phyloP scores from a whole-genome alignment of 2,888 invertebrate species.

The Cerastis rubricosa region DNA sequence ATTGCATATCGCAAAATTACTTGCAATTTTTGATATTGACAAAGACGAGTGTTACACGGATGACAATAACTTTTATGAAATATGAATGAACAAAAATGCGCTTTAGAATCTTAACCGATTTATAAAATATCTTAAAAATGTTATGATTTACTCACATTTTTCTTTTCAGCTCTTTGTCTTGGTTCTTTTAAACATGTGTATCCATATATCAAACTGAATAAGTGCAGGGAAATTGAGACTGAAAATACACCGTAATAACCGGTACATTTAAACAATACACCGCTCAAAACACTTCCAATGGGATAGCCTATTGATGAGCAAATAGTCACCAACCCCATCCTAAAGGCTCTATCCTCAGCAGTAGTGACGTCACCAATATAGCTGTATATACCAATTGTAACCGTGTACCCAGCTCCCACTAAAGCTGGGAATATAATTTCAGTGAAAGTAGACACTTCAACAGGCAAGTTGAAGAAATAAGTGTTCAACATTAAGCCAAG shows the following conservation, averaged over 20 bases:
- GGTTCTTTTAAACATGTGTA: constrained; percentile 93
- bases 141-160: constrained; percentile 72
- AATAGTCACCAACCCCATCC: constrained; percentile 96
- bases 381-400: constrained; percentile 96
- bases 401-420: constrained; percentile 96
- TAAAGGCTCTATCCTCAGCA: constrained; percentile 94
- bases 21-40: neutral
- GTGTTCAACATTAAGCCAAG: constrained; percentile 94
- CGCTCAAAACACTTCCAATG: constrained; percentile 96
- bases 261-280: constrained; percentile 92
- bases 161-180: constrained; percentile 74
- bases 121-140: neutral
- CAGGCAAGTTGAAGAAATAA: constrained; percentile 94
- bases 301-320: constrained; percentile 97
- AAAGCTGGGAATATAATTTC: constrained; percentile 95
- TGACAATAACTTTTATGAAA: neutral
- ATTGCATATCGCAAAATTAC: neutral
- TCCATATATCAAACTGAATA: constrained; percentile 94
- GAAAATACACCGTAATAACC: constrained; percentile 96
- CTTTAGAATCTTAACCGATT: neutral
- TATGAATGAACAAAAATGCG: neutral
- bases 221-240: constrained; percentile 93
- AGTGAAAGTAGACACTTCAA: constrained; percentile 94
- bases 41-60: neutral
- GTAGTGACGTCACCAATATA: constrained; percentile 97